A percentile compares a stretch with the other conserved stretches of the same genome.
Evolutionary conservation across 2,888 invertebrate species (phyloP).

Genomic region (Eutolmus rufibarbis): DNA sequence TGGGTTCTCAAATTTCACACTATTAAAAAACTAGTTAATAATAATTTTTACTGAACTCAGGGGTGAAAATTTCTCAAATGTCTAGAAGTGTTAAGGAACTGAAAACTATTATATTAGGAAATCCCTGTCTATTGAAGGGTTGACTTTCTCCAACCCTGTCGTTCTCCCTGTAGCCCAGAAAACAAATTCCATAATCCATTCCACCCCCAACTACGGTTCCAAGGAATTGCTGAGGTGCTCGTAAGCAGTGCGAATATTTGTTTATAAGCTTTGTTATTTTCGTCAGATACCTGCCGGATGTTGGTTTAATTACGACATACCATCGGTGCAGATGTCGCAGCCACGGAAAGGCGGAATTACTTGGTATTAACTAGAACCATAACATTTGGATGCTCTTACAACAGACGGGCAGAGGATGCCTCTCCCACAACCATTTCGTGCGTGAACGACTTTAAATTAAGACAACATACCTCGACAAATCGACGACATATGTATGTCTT

Average conservation of each 20-base stretch:
- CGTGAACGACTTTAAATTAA: background rate
- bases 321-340: background rate
- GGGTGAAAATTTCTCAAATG: background rate
- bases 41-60: too few relatives aligned
- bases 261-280: background rate
- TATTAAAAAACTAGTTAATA: too few relatives aligned
- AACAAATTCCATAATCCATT: background rate
- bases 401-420: background rate
- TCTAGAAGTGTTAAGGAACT: background rate
- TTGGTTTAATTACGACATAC: background rate
- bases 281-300: background rate
- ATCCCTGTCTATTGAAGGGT: background rate
- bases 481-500: background rate
- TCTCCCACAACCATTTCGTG: background rate
- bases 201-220: background rate
- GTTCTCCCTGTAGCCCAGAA: background rate
- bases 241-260: background rate
- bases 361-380: background rate
- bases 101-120: background rate
- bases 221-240: background rate
- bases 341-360: background rate
- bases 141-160: background rate
- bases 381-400: background rate
- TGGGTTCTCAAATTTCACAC: too few relatives aligned
- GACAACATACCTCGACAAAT: background rate